These are phyloP conservation scores for Euzetes globulus DNA, from an alignment of 2,888 invertebrate species.

Conservation along the genomic window DNA sequence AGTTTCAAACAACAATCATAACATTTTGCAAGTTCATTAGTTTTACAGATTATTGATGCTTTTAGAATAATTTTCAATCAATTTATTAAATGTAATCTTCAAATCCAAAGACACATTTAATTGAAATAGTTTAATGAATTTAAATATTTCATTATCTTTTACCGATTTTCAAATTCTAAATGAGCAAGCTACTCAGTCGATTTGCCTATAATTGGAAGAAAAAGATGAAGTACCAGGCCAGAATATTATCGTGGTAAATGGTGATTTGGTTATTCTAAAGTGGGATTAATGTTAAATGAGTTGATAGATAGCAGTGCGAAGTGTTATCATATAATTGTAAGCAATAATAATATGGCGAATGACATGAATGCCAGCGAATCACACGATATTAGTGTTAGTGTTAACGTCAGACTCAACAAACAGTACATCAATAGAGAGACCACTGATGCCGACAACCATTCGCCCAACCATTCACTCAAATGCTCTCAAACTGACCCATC, in stretches of 20 bases:
- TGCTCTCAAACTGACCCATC: not conserved
- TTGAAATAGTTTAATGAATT: too few species aligned
- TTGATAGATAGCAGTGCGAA: not conserved
- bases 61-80: too few species aligned
- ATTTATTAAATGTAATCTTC: too few species aligned
- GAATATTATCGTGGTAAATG: not conserved
- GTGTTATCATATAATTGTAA: not conserved
- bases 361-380: slow-evolving; percentile 6
- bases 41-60: too few species aligned
- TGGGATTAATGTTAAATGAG: not conserved
- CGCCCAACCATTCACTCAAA: not conserved
- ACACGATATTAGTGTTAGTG: slow-evolving; percentile 10
- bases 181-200: too few species aligned
- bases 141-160: too few species aligned
- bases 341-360: slow-evolving; percentile 15
- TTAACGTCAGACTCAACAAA: not conserved
- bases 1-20: too few species aligned
- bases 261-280: not conserved
- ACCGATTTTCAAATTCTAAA: too few species aligned
- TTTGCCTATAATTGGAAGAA: too few species aligned
- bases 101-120: too few species aligned
- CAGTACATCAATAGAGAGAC: not conserved
- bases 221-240: too few species aligned
- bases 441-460: not conserved
- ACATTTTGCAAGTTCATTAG: too few species aligned